A percentile compares a stretch with the other conserved stretches of the same genome.
These are phyloP conservation scores for Meandrina meandrites DNA, from an alignment of 92 coral and sea anemone species.

Conservation along the genomic window DNA sequence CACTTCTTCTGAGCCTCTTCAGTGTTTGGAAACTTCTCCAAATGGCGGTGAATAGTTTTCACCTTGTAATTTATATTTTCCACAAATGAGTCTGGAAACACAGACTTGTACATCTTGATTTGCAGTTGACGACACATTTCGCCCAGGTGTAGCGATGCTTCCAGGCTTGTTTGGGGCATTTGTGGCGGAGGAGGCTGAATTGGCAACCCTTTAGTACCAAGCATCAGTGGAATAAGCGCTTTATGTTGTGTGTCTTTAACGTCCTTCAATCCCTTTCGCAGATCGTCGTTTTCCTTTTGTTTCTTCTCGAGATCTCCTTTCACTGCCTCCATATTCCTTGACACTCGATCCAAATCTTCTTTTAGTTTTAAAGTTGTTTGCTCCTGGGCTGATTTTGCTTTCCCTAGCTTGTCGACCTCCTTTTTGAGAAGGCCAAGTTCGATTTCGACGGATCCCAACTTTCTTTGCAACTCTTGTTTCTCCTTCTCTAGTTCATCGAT, in stretches of 20 bases:
- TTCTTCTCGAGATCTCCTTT: background rate
- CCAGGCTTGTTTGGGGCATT: background rate
- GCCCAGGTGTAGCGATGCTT: slow-evolving; percentile 3
- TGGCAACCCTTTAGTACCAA: background rate
- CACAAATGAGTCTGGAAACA: background rate
- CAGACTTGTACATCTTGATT: background rate
- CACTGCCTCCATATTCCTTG: background rate
- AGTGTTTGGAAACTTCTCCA: background rate
- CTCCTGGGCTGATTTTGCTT: slow-evolving; percentile 3
- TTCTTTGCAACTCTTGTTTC: background rate
- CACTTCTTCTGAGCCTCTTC: background rate
- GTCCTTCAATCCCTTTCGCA: background rate
- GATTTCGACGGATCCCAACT: background rate
- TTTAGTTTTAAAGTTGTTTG: background rate
- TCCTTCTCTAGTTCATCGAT: slow-evolving; percentile 5
- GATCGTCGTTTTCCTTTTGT: slow-evolving; percentile 13
- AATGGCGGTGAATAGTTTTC: background rate
- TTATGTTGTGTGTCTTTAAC: background rate
- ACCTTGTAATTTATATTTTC: slow-evolving; percentile 5
- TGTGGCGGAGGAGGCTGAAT: background rate
- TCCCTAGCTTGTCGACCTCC: background rate
- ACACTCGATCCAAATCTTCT: background rate
- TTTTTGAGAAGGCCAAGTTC: background rate
- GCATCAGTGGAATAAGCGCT: background rate
- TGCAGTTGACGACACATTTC: slow-evolving; percentile 17